Evolutionary conservation across 1,140 invertebrate genomes (phyloP), one percentile per base, ranked within the genome.

Genomic region (Spodoptera frugiperda): DNA sequence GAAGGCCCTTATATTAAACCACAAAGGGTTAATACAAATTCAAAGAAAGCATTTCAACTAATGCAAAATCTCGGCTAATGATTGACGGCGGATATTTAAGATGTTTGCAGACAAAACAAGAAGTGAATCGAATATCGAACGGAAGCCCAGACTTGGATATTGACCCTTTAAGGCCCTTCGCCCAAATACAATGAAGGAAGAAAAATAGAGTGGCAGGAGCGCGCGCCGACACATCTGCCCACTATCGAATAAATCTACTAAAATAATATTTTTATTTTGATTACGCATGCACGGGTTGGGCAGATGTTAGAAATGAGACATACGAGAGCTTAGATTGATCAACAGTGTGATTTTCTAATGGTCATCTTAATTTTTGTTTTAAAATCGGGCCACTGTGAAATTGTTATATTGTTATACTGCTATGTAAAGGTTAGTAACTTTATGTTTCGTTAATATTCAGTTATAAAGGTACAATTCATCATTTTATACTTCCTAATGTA

Each of bases 181-280:
- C 78, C 88, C 82, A 91, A 91, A 93, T 83, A 91, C 89, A 92
- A 91, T 89, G 85, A 87, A 87, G 87, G 83, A 90, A 91, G 84
- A 90, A 91, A 91, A 92, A 93, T 90, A 91, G 87, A 91, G 87
- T 89, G 85, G 74, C 76, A 81, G 80, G 86, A 89, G 48, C 80
- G 81, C 86, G 84, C 83, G 89, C 88, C 89, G 82, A 83, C 84
- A 88, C 91, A 93, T 93, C 91, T 93, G 91, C 90, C 89, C 90
- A 91, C 90, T 92, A 93, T 93, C 91, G 84, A 89, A 92, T 92
- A 93, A 93, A 93, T 93, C 91, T 93, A 91, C 89, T 91, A 92
- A 91, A 92, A 92, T 93, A 92, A 92, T 93, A 93, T 93, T 93
- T 93, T 93, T 91, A 93, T 93, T 92, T 92, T 93, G 91, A 93